phyloP scores from a whole-genome alignment of 2,797 vertebrate species.

The Chromobotia macracanthus region DNA sequence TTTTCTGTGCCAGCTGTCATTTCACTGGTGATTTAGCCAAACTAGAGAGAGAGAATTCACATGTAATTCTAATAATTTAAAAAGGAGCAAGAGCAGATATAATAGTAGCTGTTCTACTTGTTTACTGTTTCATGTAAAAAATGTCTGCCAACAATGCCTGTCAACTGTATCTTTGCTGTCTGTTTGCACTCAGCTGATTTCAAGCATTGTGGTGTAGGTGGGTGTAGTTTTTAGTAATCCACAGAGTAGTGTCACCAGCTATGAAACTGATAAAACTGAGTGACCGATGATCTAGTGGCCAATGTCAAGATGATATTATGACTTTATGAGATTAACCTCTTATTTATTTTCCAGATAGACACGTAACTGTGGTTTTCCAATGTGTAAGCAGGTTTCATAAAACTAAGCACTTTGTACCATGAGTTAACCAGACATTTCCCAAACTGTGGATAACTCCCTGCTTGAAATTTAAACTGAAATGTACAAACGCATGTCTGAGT shows the following conservation, averaged over 20 bases:
- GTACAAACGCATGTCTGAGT: not conserved
- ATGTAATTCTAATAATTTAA: too few species aligned
- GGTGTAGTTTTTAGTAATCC: not conserved
- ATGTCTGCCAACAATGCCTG: not conserved
- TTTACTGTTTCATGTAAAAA: not conserved
- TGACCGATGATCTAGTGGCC: too few species aligned
- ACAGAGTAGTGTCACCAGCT: too few species aligned
- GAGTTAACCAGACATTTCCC: not conserved
- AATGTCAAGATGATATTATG: too few species aligned
- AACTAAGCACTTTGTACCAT: conserved; percentile 60
- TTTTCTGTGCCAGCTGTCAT: conserved; percentile 10
- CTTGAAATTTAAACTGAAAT: too few species aligned
- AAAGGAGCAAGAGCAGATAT: too few species aligned
- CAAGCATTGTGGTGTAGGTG: not conserved
- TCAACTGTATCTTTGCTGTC: not conserved
- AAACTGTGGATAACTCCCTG: not conserved
- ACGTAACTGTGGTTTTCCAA: conserved; percentile 62
- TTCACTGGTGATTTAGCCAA: not conserved
- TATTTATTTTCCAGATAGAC: not conserved
- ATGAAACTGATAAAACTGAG: too few species aligned
- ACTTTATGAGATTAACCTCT: too few species aligned
- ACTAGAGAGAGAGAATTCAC: conserved; percentile 5
- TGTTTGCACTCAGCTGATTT: not conserved
- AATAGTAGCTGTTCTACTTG: too few species aligned
- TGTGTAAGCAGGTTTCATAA: conserved; percentile 56